Evolutionary conservation across 2,113 vertebrate species (phyloP).

Genomic region (Etheostoma cragini): DNA sequence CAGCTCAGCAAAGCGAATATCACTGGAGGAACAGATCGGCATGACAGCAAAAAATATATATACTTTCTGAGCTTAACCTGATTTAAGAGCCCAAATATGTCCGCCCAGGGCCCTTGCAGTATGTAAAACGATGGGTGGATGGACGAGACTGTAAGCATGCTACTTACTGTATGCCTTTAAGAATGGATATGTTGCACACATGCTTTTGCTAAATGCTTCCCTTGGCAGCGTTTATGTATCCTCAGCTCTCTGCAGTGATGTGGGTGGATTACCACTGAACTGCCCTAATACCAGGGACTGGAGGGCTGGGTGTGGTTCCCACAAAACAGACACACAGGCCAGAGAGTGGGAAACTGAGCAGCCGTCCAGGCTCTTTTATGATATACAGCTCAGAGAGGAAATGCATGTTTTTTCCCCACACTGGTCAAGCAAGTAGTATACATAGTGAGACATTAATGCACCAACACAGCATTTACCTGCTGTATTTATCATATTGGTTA

Average conservation of each 20-base stretch:
- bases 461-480: background rate
- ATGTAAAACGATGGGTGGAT: background rate
- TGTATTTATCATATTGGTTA: background rate
- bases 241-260: conserved; percentile 35
- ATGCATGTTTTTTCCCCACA: background rate
- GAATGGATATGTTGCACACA: background rate
- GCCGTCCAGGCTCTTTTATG: background rate
- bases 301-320: conserved; percentile 54
- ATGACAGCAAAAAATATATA: background rate
- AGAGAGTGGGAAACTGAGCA: conserved; percentile 12
- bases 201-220: conserved; percentile 7
- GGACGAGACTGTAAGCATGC: background rate
- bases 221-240: conserved; percentile 7
- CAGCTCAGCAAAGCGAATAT: conserved; percentile 44
- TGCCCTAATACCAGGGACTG: conserved; percentile 16
- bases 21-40: conserved; percentile 5
- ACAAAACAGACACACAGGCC: conserved; percentile 35
- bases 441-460: background rate
- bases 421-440: background rate
- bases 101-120: background rate
- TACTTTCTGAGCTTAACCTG: background rate
- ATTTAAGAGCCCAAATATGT: conserved; percentile 5
- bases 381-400: background rate
- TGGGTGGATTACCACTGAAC: conserved; percentile 35
- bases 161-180: background rate